Conservation (phyloP, 2,888 invertebrate species). For the Drosophila fungiperda region DNA sequence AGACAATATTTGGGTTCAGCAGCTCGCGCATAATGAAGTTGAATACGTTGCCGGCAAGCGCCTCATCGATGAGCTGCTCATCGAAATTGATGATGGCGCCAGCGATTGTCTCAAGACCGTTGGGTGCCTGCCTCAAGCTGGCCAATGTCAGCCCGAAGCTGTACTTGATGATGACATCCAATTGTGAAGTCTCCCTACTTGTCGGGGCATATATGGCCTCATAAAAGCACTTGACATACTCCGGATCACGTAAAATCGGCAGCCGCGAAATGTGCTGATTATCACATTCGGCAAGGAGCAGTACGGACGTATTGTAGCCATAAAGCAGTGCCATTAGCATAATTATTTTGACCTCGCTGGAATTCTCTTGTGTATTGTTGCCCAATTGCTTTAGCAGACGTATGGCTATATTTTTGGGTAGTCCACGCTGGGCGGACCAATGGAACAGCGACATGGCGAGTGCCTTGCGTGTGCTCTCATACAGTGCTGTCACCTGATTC, state of each 20-base stretch:
- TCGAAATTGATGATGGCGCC: conserved; percentile 89
- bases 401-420: conserved; percentile 90
- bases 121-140: conserved; percentile 87
- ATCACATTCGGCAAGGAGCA: conserved; percentile 91
- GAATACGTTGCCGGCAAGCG: conserved; percentile 92
- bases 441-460: conserved; percentile 91
- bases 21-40: conserved; percentile 91
- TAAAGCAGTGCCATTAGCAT: conserved; percentile 93
- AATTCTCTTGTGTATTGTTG: conserved; percentile 62
- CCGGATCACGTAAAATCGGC: conserved; percentile 88
- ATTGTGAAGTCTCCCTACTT: conserved; percentile 65
- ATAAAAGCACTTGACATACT: conserved; percentile 86
- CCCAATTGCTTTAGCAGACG: conserved; percentile 86
- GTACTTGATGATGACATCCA: conserved; percentile 88
- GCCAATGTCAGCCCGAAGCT: conserved; percentile 90
- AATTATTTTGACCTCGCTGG: conserved; percentile 91
- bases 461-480: conserved; percentile 89
- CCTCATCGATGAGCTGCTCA: conserved; percentile 91
- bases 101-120: conserved; percentile 86
- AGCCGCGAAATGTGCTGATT: conserved; percentile 90
- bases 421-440: conserved; percentile 90
- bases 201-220: conserved; percentile 85
- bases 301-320: conserved; percentile 92
- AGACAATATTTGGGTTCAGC: conserved; percentile 89
- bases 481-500: conserved; percentile 91